phyloP scores from a whole-genome alignment of 2,113 vertebrate genomes.

The Podilymbus podiceps region DNA sequence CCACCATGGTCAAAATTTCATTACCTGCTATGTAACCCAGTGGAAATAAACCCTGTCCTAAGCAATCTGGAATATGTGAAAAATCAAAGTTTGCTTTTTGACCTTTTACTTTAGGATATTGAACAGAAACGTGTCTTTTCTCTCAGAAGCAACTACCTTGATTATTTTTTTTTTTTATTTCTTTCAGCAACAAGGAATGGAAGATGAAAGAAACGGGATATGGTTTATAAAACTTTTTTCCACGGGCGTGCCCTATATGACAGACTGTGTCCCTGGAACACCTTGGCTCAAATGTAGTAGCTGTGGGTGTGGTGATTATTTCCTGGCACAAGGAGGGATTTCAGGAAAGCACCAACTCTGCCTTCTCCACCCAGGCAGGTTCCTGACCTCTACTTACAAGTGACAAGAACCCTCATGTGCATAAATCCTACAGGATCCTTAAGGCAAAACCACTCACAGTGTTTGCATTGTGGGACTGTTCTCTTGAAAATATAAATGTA shows the following conservation, averaged over 20 bases:
- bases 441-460: slow-evolving; percentile 25
- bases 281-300: slow-evolving; percentile 54
- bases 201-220: slow-evolving; percentile 64
- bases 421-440: slow-evolving; percentile 30
- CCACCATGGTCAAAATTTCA: neutral
- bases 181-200: slow-evolving; percentile 35
- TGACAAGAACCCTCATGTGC: slow-evolving; percentile 27
- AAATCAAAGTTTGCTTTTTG: slow-evolving; percentile 20
- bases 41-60: neutral
- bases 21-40: neutral
- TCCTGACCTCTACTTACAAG: slow-evolving; percentile 64
- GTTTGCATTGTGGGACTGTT: slow-evolving; percentile 56
- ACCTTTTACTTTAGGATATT: slow-evolving; percentile 13
- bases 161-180: neutral
- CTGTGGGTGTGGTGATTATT: slow-evolving; percentile 62
- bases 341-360: slow-evolving; percentile 63
- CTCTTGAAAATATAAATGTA: slow-evolving; percentile 51
- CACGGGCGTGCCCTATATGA: slow-evolving; percentile 26
- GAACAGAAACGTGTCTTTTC: slow-evolving; percentile 11
- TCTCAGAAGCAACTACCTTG: neutral
- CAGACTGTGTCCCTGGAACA: slow-evolving; percentile 54
- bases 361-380: slow-evolving; percentile 59
- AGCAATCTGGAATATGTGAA: slow-evolving; percentile 3
- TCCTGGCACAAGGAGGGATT: slow-evolving; percentile 65
- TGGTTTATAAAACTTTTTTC: slow-evolving; percentile 46